Percentiles rank a stretch among this genome's conserved stretches.
phyloP scores from a whole-genome alignment of 1,140 invertebrate genomes.

The Probaryconus sp. region DNA sequence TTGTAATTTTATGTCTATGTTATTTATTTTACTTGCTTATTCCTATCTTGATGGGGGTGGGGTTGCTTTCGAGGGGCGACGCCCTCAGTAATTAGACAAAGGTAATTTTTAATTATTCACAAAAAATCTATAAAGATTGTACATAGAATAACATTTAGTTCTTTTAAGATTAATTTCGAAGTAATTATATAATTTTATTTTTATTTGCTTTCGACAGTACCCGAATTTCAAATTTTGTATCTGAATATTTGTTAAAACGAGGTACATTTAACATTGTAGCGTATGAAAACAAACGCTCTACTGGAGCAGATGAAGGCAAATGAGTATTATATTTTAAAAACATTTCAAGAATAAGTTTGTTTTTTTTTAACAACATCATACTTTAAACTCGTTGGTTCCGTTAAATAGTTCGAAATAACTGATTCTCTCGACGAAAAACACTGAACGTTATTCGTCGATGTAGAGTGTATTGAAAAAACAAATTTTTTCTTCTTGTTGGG shows the following conservation, averaged over 20 bases:
- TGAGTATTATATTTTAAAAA: slow-evolving; percentile 16
- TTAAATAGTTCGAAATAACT: background rate
- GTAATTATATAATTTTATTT: too few relatives aligned
- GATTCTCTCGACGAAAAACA: background rate
- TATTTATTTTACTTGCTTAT: too few relatives aligned
- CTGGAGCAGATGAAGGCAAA: slow-evolving; percentile 61
- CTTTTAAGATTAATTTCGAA: too few relatives aligned
- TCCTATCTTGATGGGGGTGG: too few relatives aligned
- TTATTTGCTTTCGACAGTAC: slow-evolving; percentile 28
- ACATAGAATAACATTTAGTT: too few relatives aligned
- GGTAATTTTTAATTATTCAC: too few relatives aligned
- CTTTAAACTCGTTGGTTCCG: background rate
- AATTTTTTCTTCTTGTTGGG: too few relatives aligned
- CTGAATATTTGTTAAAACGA: slow-evolving; percentile 26
- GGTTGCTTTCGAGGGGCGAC: too few relatives aligned
- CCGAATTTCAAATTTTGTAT: slow-evolving; percentile 19
- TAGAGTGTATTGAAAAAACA: too few relatives aligned
- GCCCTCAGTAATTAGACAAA: too few relatives aligned
- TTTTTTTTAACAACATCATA: slow-evolving; percentile 43
- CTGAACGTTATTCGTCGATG: slow-evolving; percentile 1
- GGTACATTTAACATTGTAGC: slow-evolving; percentile 61
- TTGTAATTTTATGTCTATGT: too few relatives aligned
- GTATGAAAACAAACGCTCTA: slow-evolving; percentile 62
- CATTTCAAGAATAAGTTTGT: slow-evolving; percentile 59
- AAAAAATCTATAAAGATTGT: too few relatives aligned